Conservation (phyloP, 2,888 invertebrate genomes). For the Lepeophtheirus nordmannii region DNA sequence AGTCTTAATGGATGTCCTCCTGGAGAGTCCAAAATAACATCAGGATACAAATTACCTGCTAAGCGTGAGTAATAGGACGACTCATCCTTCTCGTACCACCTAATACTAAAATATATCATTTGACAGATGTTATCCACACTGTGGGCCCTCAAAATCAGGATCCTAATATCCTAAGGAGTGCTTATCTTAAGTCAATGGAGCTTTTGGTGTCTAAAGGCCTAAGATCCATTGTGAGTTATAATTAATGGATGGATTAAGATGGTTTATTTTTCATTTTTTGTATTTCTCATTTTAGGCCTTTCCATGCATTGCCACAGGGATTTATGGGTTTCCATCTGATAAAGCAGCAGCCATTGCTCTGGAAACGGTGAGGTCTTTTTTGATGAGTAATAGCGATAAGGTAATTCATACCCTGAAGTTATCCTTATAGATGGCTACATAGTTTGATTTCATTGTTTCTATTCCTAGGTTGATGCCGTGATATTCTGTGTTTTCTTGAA, state of each 20-base stretch:
- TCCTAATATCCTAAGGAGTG: constrained; percentile 45
- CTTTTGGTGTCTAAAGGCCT: constrained; percentile 43
- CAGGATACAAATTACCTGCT: constrained; percentile 63
- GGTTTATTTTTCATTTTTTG: too few species aligned
- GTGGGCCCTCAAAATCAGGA: constrained; percentile 68
- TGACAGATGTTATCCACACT: constrained; percentile 71
- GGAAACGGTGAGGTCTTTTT: constrained; percentile 46
- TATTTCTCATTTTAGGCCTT: constrained; percentile 40
- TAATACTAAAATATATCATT: constrained; percentile 6
- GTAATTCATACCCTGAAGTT: neutral
- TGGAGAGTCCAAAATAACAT: constrained; percentile 69
- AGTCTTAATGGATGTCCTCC: constrained; percentile 54
- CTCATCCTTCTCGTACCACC: neutral
- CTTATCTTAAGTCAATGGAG: constrained; percentile 53
- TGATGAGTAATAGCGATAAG: constrained; percentile 38
- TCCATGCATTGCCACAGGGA: constrained; percentile 80
- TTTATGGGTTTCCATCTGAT: constrained; percentile 68
- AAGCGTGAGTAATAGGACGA: constrained; percentile 48
- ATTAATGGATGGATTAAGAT: too few species aligned
- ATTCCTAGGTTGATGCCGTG: constrained; percentile 46
- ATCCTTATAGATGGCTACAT: neutral
- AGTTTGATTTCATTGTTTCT: neutral
- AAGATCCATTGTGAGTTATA: constrained; percentile 44
- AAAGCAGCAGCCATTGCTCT: constrained; percentile 60
- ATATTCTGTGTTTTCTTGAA: constrained; percentile 65